Base-by-base conservation (phyloP, 30 jellyfish, hydroid and myxozoan species). In the Hydractinia symbiolongicarpus region DNA sequence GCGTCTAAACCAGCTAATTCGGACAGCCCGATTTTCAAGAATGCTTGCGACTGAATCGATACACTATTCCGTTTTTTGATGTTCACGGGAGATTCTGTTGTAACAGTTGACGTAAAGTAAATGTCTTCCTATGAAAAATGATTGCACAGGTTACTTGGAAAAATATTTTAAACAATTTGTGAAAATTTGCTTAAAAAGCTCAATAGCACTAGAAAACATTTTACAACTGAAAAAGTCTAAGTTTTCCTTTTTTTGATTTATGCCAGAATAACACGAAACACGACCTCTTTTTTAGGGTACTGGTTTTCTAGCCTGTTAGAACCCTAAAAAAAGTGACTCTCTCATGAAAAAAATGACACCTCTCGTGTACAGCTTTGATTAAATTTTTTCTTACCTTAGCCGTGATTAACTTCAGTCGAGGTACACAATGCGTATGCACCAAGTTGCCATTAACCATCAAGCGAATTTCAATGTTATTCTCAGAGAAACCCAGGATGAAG, bases 391-490 rank as follows among this genome's bases (percentile, higher is more conserved):
- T 67, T 62, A 93, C 98, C 96, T 93, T 93, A 53, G 97, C 98
- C 9, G 98, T 82, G 84, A 93, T 83, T 52, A 93, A 84, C 57
- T 83, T 86, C 17, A 93, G 79, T 5, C 73, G 78, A 5, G 98
- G 98, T 53, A 82, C 84, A 16, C 93, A 87, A 56, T 77, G 78
- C 0, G 98, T 93, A 70, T 93, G 98, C 9, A 93, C 98, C 52
- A 93, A 71, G 64, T 88, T 93, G 6, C 98, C 98, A 84, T 93
- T 93, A 67, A 93, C 96, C 58, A 93, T 94, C 73, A 93, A 72
- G 6, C 98, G 96, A 80, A 93, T 84, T 74, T 93, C 98, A 52
- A 93, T 84, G 72, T 88, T 84, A 58, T 88, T 93, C 58, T 90
- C 86, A 5, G 98, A 88, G 95, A 93, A 93, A 13, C 96, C 98